Evolutionary conservation across 2,113 vertebrate species (phyloP), one percentile per base, ranked within the genome.

Genomic region (Empidonax alnorum): DNA sequence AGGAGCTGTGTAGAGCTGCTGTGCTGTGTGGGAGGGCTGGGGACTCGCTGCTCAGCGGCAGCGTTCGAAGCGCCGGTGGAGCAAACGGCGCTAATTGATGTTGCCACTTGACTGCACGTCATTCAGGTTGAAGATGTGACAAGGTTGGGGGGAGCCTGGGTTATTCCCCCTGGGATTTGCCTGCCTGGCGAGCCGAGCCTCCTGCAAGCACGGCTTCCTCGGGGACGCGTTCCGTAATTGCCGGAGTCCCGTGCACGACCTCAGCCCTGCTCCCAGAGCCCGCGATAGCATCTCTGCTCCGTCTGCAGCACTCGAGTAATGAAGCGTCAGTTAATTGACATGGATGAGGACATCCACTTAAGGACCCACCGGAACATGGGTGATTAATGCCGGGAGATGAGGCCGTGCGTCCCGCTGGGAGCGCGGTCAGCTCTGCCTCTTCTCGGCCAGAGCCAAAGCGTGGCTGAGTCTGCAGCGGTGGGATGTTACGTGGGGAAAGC

Each of bases 311-410:
- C 78, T 55, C 9, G 5, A 79, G 87, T 94, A 90, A 96, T 89
- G 96, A 74, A 75, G 93, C 58, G 7, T 63, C 81, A 7, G 73
- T 95, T 97, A 96, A 96, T 94, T 94, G 96, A 92, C 66, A 39
- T 73, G 94, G 93, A 96, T 77, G 89, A 95, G 92, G 90, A 69
- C 76, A 89, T 87, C 76, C 93, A 75, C 90, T 96, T 93, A 84
- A 68, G 76, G 41, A 52, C 87, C 95, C 93, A 90, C 56, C 7
- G 31, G 69, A 72, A 97, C 28, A 22, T 53, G 84, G 56, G 89
- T 91, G 89, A 96, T 95, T 89, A 62, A 94, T 91, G 84, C 91
- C 10, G 5, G 91, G 80, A 84, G 92, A 84, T 1, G 14, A 28
- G 74, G 71, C 88, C 0, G 1, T 3, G 0, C 6, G 30, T 87